phyloP scores from a whole-genome alignment of 2,888 invertebrate genomes.

The Nezara viridula region DNA sequence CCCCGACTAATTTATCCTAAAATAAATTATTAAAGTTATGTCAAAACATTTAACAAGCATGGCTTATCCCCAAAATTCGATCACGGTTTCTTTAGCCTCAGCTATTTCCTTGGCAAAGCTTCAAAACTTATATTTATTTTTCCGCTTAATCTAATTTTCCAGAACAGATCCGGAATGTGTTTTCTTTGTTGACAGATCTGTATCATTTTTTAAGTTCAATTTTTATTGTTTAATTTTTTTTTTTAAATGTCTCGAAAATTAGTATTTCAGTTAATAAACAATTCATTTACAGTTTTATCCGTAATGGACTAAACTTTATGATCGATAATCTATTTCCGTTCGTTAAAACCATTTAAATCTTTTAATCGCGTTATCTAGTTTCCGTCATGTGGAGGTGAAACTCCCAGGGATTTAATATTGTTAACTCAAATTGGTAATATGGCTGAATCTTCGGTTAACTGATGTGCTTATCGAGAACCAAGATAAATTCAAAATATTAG shows the following conservation, averaged over 20 bases:
- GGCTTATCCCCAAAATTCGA: not conserved
- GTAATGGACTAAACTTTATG: not conserved
- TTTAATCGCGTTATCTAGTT: not conserved
- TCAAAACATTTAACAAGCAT: not conserved
- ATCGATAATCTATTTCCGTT: not conserved
- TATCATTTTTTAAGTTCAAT: not conserved
- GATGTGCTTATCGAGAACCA: no score
- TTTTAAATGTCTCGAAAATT: no score
- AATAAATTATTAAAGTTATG: not conserved
- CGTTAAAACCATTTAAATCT: not conserved
- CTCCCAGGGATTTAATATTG: no score
- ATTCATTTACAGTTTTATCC: not conserved
- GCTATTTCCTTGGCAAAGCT: not conserved
- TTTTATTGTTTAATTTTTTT: not conserved
- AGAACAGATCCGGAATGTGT: not conserved
- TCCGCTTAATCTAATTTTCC: not conserved
- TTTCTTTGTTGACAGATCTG: not conserved
- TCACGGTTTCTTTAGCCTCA: not conserved
- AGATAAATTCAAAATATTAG: no score
- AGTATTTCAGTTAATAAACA: no score
- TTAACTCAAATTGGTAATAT: no score
- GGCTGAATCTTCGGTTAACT: no score
- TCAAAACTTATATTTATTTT: slow-evolving; percentile 1
- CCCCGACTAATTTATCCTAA: not conserved
- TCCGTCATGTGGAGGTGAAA: not conserved